Base-by-base conservation (phyloP, 2,797 vertebrate species). In the Anableps anableps region DNA sequence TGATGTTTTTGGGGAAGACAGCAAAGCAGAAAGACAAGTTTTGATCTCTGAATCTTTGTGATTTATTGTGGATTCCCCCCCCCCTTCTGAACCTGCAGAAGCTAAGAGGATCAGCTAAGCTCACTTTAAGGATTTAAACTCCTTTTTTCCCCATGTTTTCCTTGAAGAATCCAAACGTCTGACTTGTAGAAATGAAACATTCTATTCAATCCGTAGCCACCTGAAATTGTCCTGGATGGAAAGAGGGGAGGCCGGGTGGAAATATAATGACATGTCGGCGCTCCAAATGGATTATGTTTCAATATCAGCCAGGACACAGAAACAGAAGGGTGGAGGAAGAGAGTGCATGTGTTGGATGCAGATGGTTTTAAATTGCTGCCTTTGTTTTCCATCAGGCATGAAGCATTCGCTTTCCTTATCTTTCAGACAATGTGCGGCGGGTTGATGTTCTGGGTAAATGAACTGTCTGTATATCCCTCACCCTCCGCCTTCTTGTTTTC, bases 301-400 rank as follows among this genome's bases (percentile, higher is more conserved):
- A 95, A 95, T 96, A 96, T 96, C 92, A 95, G 94, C 88, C 91
- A 90, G 91, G 94, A 95, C 93, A 92, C 91, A 93, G 88, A 86
- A 86, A 88, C 85, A 70, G 80, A 87, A 85, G 82, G 87, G 81
- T 80, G 88, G 83, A 80, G 85, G 82, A 80, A 82, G 83, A 81
- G 89, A 81, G 86, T 73, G 91, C 91, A 89, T 89, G 90, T 90
- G 92, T 90, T 92, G 88, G 93, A 95, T 94, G 95, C 93, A 95
- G 94, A 96, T 95, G 95, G 91, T 94, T 95, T 96, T 93, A 96
- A 96, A 96, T 96, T 96, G 95, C 95, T 93, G 93, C 93, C 93
- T 96, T 96, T 96, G 95, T 96, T 96, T 95, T 90, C 95, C 94
- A 95, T 95, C 95, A 94, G 92, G 88, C 93, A 89, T 93, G 93